Evolutionary conservation across 2,888 invertebrate species (phyloP), one percentile per base, ranked within the genome.

Genomic region (Nephrocerus scutellatus): DNA sequence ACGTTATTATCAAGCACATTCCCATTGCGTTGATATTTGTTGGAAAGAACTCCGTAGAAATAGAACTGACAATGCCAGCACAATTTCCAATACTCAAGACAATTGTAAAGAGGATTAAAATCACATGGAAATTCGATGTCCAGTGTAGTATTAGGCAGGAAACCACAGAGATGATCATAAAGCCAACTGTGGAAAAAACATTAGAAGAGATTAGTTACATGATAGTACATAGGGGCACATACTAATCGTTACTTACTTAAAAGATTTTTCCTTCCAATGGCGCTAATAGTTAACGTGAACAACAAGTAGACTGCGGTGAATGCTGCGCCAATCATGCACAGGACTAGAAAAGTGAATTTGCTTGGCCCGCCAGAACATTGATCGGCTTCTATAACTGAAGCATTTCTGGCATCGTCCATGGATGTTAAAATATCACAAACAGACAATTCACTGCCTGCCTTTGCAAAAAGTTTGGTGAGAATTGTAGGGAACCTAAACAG

Each of bases 261-360:
- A 39, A 77, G 70, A 26, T 66, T 60, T 56, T 76, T 76, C 57
- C 80, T 79, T 16, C 80, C 80, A 1, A 71, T 50, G 2, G 59
- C 44, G 44, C 73, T 72, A 14, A 78, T 78, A 1, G 80, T 66
- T 56, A 75, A 75, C 9, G 82, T 79, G 13, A 80, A 79, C 15
- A 76, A 51, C 21, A 80, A 55, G 59, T 81, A 83, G 55, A 79
- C 76, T 2, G 78, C 54, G 16, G 80, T 72, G 54, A 82, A 81
- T 5, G 75, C 74, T 0, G 73, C 68, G 0, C 83, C 84, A 51
- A 83, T 79, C 44, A 75, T 72, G 45, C 83, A 72, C 31, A 84
- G 76, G 31, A 77, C 76, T 52, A 75, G 67, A 56, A 82, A 83
- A 3, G 81, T 79, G 1, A 68, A 66, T n/a, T n/a, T n/a, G n/a